phyloP scores from a whole-genome alignment of 2,888 invertebrate species.

The Tetramorium bicarinatum region DNA sequence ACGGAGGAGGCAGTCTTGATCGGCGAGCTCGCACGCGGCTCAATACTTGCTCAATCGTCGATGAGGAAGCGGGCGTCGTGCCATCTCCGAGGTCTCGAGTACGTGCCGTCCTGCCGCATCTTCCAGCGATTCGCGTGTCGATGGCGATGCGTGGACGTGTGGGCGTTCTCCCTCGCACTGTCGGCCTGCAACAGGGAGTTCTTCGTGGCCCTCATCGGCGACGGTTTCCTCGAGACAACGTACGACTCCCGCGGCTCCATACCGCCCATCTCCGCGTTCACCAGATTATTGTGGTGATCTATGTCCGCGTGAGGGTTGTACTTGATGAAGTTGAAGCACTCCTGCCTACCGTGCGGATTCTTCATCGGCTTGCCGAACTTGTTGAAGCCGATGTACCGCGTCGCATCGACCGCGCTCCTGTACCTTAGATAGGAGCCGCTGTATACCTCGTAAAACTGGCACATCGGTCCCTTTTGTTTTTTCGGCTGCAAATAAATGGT shows the following conservation, averaged over 20 bases:
- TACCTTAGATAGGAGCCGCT: conserved; percentile 90
- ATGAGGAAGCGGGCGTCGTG: conserved; percentile 79
- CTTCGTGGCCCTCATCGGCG: conserved; percentile 77
- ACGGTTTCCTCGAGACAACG: conserved; percentile 85
- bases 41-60: conserved; percentile 82
- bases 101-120: conserved; percentile 77
- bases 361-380: conserved; percentile 88
- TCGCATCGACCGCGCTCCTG: conserved; percentile 88
- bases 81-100: conserved; percentile 79
- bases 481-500: conserved; percentile 87
- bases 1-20: conserved; percentile 84
- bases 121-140: conserved; percentile 84
- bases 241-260: conserved; percentile 77
- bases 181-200: conserved; percentile 76
- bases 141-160: conserved; percentile 82
- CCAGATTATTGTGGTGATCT: conserved; percentile 88
- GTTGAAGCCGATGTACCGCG: conserved; percentile 90
- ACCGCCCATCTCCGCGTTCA: conserved; percentile 87
- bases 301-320: conserved; percentile 89
- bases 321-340: conserved; percentile 90
- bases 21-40: conserved; percentile 81
- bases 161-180: conserved; percentile 72
- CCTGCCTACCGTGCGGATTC: conserved; percentile 86
- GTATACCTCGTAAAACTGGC: conserved; percentile 90
- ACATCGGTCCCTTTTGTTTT: conserved; percentile 88